Evolutionary conservation across 2,113 vertebrate genomes (phyloP), one percentile per base, ranked within the genome.

Genomic region (Phoenicopterus ruber): DNA sequence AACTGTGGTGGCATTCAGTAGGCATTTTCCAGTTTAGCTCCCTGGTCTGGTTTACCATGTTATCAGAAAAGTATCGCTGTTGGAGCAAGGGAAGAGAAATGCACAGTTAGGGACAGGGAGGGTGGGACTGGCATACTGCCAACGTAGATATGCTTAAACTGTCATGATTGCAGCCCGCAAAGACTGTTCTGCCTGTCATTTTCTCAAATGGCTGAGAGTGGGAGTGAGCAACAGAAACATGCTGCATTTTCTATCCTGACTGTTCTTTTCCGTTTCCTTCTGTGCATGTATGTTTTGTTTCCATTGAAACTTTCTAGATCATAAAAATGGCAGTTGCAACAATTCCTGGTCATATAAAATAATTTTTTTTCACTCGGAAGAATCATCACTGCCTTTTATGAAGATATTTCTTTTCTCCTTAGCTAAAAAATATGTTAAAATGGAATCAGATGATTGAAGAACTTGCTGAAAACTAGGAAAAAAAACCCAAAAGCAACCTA

Each of bases 221-320:
- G 96, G 96, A 96, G 94, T 85, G 59, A 95, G 92, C 82, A 94
- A 55, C 90, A 90, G 94, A 96, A 96, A 92, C 89, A 76, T 31
- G 78, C 91, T 79, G 74, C 66, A 28, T 86, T 94, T 96, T 91
- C 71, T 88, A 0, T 80, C 85, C 67, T 96, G 96, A 96, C 93
- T 95, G 94, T 94, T 97, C 96, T 95, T 97, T 97, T 96, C 74
- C 95, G 36, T 77, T 90, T 44, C 81, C 93, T 91, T 89, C 93
- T 94, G 94, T 81, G 71, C 79, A 44, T 3, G 3, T 89, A 87
- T 69, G 76, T 86, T 94, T 88, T 82, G 67, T 92, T 86, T 93
- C 46, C 62, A 36, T 13, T 95, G 77, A 95, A 96, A 90, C 87
- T 91, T 94, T 49, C 36, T 63, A 61, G 34, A 57, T 91, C 61